Conservation (phyloP, 2,113 vertebrate species). For the Periophthalmus modestus region DNA sequence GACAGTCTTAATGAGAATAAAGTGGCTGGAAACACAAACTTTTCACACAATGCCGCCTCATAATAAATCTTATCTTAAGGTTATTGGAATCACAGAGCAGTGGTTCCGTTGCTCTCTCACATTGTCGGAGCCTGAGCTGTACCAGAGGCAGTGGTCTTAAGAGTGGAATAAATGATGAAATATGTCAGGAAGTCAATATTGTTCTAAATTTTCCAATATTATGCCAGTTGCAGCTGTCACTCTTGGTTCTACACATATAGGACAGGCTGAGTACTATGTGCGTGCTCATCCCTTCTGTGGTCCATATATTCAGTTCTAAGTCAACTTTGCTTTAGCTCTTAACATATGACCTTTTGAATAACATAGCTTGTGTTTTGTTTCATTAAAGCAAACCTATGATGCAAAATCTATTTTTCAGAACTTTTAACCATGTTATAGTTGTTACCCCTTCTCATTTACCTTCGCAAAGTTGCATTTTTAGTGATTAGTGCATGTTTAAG, state of each 20-base stretch:
- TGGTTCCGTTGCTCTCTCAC: background rate
- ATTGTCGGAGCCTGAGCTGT: background rate
- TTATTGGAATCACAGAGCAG: background rate
- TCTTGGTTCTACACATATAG: conserved; percentile 2
- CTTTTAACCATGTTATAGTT: too few relatives aligned
- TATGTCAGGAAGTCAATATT: conserved; percentile 10
- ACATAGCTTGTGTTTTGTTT: too few relatives aligned
- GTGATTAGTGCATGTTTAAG: too few relatives aligned
- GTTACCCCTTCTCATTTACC: too few relatives aligned
- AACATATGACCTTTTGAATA: too few relatives aligned
- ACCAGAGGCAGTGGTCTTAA: background rate
- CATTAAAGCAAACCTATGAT: too few relatives aligned
- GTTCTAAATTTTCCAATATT: background rate
- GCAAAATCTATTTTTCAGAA: too few relatives aligned
- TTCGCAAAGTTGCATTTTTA: too few relatives aligned
- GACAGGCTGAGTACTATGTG: background rate
- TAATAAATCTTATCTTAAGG: background rate
- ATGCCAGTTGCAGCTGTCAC: background rate
- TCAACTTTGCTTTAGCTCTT: too few relatives aligned
- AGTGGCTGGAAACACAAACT: conserved; percentile 1
- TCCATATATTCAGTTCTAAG: too few relatives aligned
- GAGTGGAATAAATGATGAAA: conserved; percentile 6
- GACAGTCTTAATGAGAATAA: conserved; percentile 8
- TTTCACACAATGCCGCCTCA: background rate
- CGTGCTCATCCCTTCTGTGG: too few relatives aligned